These are phyloP conservation scores for Spodoptera picta DNA, from an alignment of 2,888 invertebrate genomes.

Conservation along the genomic window DNA sequence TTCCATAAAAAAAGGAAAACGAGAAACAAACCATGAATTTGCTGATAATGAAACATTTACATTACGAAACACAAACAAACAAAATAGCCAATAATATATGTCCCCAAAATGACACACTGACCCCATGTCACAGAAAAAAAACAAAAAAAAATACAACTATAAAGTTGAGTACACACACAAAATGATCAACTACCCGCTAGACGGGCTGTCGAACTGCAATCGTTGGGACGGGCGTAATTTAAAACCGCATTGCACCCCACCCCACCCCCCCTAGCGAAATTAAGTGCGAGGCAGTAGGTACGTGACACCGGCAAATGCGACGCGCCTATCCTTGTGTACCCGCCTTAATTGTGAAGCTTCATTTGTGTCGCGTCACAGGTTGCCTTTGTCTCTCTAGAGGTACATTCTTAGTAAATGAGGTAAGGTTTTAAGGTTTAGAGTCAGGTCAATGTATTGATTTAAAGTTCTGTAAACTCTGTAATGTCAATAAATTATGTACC, in stretches of 20 bases:
- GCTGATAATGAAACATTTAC: no score
- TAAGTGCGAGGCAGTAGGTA: slow-evolving; percentile 84
- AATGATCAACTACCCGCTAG: slow-evolving; percentile 58
- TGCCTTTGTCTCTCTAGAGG: slow-evolving; percentile 42
- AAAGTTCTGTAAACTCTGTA: no score
- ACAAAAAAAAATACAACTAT: slow-evolving; percentile 3
- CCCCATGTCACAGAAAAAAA: background rate
- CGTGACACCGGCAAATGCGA: slow-evolving; percentile 87
- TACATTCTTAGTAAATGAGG: slow-evolving; percentile 32
- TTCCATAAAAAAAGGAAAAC: no score
- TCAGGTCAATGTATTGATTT: background rate
- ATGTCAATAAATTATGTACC: no score
- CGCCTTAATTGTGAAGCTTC: slow-evolving; percentile 84
- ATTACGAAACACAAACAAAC: no score
- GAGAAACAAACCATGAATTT: no score
- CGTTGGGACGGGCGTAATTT: slow-evolving; percentile 80
- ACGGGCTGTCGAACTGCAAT: slow-evolving; percentile 69
- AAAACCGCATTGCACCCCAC: slow-evolving; percentile 78
- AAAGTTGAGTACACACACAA: slow-evolving; percentile 29
- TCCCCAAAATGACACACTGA: background rate
- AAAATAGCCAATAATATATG: no score
- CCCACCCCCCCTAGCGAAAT: slow-evolving; percentile 76
- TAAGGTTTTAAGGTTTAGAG: background rate
- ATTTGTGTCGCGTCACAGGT: slow-evolving; percentile 73
- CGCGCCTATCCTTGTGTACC: slow-evolving; percentile 79